A percentile compares a stretch with the other conserved stretches of the same genome.
Conservation (phyloP, 2,888 invertebrate genomes). For the Parascotia fuliginaria region DNA sequence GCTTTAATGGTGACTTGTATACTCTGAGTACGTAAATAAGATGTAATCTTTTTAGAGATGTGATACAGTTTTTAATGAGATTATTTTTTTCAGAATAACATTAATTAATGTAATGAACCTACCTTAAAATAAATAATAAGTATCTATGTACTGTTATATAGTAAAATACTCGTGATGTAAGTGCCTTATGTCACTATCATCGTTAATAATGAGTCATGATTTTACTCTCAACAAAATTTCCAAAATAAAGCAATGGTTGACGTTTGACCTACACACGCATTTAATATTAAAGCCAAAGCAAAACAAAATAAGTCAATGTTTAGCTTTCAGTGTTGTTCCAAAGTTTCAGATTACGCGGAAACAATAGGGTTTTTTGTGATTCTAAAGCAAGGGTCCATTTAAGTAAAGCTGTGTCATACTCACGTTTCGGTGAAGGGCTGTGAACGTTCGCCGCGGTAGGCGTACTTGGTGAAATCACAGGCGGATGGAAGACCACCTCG, state of each 20-base stretch:
- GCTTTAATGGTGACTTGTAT: too few relatives aligned
- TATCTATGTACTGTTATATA: too few relatives aligned
- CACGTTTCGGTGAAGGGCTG: conserved; percentile 67
- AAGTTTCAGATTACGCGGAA: conserved; percentile 49
- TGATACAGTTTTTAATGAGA: too few relatives aligned
- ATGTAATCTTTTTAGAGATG: too few relatives aligned
- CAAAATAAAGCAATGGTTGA: not conserved
- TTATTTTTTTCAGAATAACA: too few relatives aligned
- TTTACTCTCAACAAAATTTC: not conserved
- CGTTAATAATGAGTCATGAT: not conserved
- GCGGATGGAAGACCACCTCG: conserved; percentile 63
- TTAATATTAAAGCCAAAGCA: not conserved
- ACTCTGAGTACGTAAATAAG: too few relatives aligned
- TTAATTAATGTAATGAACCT: too few relatives aligned
- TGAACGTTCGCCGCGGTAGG: conserved; percentile 46
- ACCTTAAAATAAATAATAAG: too few relatives aligned
- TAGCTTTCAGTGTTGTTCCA: conserved; percentile 22
- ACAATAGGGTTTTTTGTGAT: conserved; percentile 44
- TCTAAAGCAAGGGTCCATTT: conserved; percentile 50
- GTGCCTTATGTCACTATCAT: too few relatives aligned
- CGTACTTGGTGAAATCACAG: conserved; percentile 59
- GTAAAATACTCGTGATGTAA: too few relatives aligned
- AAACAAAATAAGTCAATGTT: conserved; percentile 30
- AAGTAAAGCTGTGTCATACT: conserved; percentile 48
- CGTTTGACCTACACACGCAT: not conserved